Conservation (phyloP, 2,888 invertebrate genomes). For the Phyto melanocephala region DNA sequence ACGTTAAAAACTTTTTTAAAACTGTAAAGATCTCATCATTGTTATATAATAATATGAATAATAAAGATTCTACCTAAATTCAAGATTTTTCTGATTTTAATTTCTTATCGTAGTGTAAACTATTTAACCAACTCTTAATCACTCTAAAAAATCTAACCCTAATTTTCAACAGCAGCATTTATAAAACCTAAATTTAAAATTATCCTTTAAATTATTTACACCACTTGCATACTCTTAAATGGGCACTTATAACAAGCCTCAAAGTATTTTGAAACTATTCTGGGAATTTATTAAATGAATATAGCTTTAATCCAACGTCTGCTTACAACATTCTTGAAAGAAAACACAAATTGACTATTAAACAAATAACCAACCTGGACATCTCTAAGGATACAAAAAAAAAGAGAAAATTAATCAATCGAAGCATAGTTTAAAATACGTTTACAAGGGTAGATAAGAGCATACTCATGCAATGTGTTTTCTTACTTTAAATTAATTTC, state of each 20-base stretch:
- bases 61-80: no score
- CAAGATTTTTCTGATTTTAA: no score
- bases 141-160: neutral
- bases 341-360: no score
- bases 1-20: no score
- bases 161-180: neutral
- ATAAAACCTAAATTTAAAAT: neutral
- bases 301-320: neutral
- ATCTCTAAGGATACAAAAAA: neutral
- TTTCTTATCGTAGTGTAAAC: no score
- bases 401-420: slow-evolving; percentile 12
- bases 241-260: neutral
- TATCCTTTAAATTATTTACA: neutral
- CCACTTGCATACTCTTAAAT: neutral
- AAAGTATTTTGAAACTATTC: neutral
- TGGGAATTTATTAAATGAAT: slow-evolving; percentile 1
- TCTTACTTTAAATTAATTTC: slow-evolving; percentile 32
- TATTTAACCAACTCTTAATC: neutral
- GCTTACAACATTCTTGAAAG: no score
- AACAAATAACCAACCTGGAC: no score
- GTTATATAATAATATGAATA: no score
- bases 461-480: neutral
- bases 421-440: neutral
- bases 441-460: neutral
- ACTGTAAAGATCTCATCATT: no score